phyloP scores from a whole-genome alignment of 2,888 invertebrate genomes.

The Pachymerium ferrugineum region DNA sequence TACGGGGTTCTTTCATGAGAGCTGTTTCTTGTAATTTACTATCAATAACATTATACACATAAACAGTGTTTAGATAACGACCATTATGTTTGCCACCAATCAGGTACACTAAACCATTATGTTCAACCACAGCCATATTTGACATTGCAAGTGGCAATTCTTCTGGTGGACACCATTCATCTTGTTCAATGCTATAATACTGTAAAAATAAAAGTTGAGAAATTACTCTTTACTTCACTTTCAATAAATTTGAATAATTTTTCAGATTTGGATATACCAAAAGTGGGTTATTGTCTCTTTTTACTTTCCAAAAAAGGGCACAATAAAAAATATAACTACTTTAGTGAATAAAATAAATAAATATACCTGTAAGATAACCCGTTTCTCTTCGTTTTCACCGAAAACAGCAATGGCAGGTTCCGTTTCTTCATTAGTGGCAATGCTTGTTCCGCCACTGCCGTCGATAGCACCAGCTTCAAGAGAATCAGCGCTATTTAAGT shows the following conservation, averaged over 20 bases:
- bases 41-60: not conserved
- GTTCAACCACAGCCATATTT: not conserved
- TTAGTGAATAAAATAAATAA: no score
- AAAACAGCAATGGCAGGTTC: slow-evolving; percentile 23
- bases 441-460: not conserved
- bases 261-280: no score
- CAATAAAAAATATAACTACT: no score
- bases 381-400: slow-evolving; percentile 26
- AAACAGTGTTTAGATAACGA: not conserved
- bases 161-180: slow-evolving; percentile 22
- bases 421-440: not conserved
- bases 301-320: no score
- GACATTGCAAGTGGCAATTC: not conserved
- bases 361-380: slow-evolving; percentile 8
- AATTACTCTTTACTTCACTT: not conserved
- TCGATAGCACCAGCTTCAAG: not conserved
- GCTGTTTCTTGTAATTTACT: not conserved
- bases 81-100: slow-evolving; percentile 2
- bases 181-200: slow-evolving; percentile 1
- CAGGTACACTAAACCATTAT: not conserved
- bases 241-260: not conserved
- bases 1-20: not conserved
- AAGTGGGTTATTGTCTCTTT: no score
- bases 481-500: not conserved
- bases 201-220: not conserved